Evolutionary conservation across 2,797 vertebrate genomes (phyloP).

Genomic region (Aplochiton taeniatus): DNA sequence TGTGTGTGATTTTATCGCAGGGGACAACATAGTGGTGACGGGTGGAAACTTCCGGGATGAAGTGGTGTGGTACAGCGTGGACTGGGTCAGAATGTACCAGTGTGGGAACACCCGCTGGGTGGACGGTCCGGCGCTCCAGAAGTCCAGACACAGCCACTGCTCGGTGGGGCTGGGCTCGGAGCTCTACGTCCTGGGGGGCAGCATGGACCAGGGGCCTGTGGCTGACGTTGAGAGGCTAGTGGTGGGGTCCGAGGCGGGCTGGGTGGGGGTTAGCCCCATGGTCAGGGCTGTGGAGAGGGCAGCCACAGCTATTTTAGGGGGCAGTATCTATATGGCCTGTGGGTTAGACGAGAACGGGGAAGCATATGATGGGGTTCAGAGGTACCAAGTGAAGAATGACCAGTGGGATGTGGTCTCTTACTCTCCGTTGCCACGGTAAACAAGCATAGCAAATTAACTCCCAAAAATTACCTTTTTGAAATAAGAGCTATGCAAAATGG

Average conservation of each 20-base stretch:
- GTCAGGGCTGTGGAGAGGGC: conserved; percentile 84
- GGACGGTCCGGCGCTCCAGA: conserved; percentile 82
- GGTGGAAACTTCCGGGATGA: conserved; percentile 86
- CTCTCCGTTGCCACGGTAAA: conserved; percentile 85
- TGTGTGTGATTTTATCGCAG: too few species aligned
- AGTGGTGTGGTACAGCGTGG: conserved; percentile 87
- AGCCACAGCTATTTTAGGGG: conserved; percentile 64
- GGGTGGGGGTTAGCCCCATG: conserved; percentile 81
- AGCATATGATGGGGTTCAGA: conserved; percentile 84
- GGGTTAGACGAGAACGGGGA: conserved; percentile 89
- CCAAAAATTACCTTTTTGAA: too few species aligned
- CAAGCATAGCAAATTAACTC: too few species aligned
- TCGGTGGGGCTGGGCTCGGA: conserved; percentile 75
- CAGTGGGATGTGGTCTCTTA: conserved; percentile 86
- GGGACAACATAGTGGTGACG: conserved; percentile 83
- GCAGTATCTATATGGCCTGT: conserved; percentile 82
- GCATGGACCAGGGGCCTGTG: conserved; percentile 80
- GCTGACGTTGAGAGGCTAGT: conserved; percentile 79
- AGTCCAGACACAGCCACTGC: conserved; percentile 86
- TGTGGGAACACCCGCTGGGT: conserved; percentile 78
- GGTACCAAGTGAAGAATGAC: conserved; percentile 73
- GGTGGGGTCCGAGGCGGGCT: conserved; percentile 68
- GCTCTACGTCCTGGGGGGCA: conserved; percentile 85
- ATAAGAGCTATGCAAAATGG: too few species aligned
- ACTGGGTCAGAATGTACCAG: conserved; percentile 86